Evolutionary conservation across 2,113 vertebrate genomes (phyloP), one percentile per base, ranked within the genome.

Genomic region (Poecile atricapillus): DNA sequence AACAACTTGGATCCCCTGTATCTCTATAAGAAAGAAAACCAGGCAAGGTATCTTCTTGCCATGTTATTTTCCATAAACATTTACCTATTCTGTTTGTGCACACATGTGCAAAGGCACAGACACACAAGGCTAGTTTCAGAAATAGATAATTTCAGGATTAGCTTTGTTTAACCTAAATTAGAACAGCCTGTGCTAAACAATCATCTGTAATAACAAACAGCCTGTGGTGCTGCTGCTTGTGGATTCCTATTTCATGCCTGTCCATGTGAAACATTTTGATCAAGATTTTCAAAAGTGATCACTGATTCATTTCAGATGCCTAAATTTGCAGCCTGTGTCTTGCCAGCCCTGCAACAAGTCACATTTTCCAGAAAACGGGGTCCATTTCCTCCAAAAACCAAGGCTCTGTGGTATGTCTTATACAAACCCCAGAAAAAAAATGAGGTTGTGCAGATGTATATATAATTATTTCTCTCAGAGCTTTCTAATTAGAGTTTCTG

Each of bases 111-210:
- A 77, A 87, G 33, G 16, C 47, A 53, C 15, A 77, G 56, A 28
- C 0, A 0, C 28, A 74, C 0, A 1, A 46, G 92, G 28, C 56
- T 93, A 47, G 43, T 85, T 67, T 82, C 92, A 96, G 91, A 97
- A 97, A 95, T 67, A 75, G 62, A 84, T 58, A 22, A 81, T 67
- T 94, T 95, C 56, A 68, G 35, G 68, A 87, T 94, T 91, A 96
- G 65, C 69, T 95, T 92, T 80, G 81, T 86, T 95, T 91, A 79
- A 87, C 83, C 86, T 97, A 83, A 96, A 95, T 94, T 95, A 87
- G 62, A 95, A 90, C 95, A 95, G 60, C 53, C 41, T 89, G 69
- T 46, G 75, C 52, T 78, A 60, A 89, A 62, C 3, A 3, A 39
- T 75, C 11, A 56, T 81, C 44, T 79, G 3, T 49, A 60, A 75